Base-by-base conservation (phyloP, 2,797 vertebrate genomes). In the Acropternis orthonyx region DNA sequence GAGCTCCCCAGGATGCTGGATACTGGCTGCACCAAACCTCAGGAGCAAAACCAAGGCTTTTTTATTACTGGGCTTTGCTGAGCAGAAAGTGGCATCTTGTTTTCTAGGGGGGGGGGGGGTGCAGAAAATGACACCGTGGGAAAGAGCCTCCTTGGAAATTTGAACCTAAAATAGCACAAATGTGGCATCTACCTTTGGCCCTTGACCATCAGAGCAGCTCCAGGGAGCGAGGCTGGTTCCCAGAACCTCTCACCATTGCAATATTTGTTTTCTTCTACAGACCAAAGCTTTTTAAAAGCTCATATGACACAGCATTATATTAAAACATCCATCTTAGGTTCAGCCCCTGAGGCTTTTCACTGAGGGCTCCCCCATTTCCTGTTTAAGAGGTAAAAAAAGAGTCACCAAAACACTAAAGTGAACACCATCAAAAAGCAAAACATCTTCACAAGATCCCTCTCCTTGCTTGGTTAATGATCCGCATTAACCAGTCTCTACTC, bases 271-370 rank as follows among this genome's bases (percentile, higher is more conserved):
- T 28, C 37, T 72, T 24, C 44, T 37, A 12, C 24, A 59, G 23
- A 20, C 14, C 81, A 44, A 66, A 58, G 9, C 39, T 21, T 56
- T 65, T 32, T 26, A 30, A 46, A 81, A 63, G 6, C 20, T 43
- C 0, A 0, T 7, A 11, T 28, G 39, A 30, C 7, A 11, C 36
- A 48, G n/a, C 24, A 12, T 32, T 4, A 0, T 2, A 37, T 36
- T 43, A 48, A 55, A 90, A 72, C 4, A 11, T 8, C 28, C 30
- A 9, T 49, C 59, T 26, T 11, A 28, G 56, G 11, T 49, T 86
- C 83, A 83, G 39, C 16, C 27, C 41, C 68, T 71, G n/a, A 16
- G 43, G 32, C 7, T 77, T 71, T 71, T 41, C 4, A 1, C 37
- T 41, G 9, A 11, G 24, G 22, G 4, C 18, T 34, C 11, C 7